Conservation (phyloP, 2,888 invertebrate species). For the Neoscelio sp. region DNA sequence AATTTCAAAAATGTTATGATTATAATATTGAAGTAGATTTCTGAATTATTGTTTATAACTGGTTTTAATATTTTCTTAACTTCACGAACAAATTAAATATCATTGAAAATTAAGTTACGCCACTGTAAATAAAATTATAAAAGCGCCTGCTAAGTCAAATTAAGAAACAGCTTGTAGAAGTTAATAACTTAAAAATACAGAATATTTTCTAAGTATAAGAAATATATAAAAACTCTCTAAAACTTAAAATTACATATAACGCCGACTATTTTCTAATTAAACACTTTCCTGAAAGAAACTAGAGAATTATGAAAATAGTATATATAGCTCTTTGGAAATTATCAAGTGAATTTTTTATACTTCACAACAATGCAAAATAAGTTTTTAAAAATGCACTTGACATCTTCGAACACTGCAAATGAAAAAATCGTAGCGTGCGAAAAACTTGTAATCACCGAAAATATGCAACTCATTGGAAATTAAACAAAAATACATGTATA, state of each 20-base stretch:
- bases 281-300: slow-evolving; percentile 28
- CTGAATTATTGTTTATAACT: background rate
- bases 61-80: background rate
- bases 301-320: slow-evolving; percentile 21
- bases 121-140: slow-evolving; percentile 32
- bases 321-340: slow-evolving; percentile 14
- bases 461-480: slow-evolving; percentile 39
- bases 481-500: slow-evolving; percentile 42
- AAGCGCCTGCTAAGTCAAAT: slow-evolving; percentile 49
- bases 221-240: background rate
- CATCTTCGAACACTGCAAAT: slow-evolving; percentile 35
- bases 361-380: background rate
- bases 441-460: slow-evolving; percentile 14
- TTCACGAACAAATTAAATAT: no score
- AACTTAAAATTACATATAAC: no score
- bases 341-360: slow-evolving; percentile 9
- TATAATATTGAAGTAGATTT: background rate
- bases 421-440: slow-evolving; percentile 40
- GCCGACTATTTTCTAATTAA: background rate
- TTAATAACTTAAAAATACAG: slow-evolving; percentile 4
- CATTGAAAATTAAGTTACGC: slow-evolving; percentile 14
- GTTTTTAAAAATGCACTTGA: background rate
- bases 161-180: slow-evolving; percentile 12
- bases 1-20: background rate
- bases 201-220: slow-evolving; percentile 5